Conservation (phyloP, 2,888 invertebrate species). For the Mimas tiliae region DNA sequence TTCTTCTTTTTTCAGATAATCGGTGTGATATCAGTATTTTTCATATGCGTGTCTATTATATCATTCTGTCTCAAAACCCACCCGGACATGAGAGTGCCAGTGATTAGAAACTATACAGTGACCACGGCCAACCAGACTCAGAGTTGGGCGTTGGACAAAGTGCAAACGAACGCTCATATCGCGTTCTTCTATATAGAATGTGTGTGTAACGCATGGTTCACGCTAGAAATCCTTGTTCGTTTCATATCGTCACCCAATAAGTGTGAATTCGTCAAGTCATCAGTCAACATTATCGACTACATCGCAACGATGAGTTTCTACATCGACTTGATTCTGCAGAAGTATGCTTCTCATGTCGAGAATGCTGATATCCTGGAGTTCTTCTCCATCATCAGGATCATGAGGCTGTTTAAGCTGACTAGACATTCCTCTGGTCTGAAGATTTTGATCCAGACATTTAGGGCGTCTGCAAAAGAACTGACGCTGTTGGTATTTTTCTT, state of each 20-base stretch:
- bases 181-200: constrained; percentile 99
- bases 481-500: constrained; percentile 98
- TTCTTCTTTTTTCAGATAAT: constrained; percentile 91
- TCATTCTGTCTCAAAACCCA: constrained; percentile 99
- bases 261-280: constrained; percentile 96
- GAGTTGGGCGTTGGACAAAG: constrained; percentile 94
- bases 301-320: constrained; percentile 99
- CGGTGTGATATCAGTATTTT: constrained; percentile 99
- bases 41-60: constrained; percentile 99
- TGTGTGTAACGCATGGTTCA: constrained; percentile 99
- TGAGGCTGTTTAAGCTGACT: constrained; percentile 98
- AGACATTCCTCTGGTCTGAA: constrained; percentile 98
- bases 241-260: constrained; percentile 97
- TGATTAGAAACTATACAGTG: constrained; percentile 92
- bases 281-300: constrained; percentile 99
- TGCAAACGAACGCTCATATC: constrained; percentile 97
- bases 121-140: constrained; percentile 89
- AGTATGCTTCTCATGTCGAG: constrained; percentile 95
- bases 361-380: constrained; percentile 98
- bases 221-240: constrained; percentile 96
- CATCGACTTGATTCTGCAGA: constrained; percentile 95
- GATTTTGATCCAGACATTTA: constrained; percentile 98
- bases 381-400: constrained; percentile 98
- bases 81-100: constrained; percentile 98
- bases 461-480: constrained; percentile 98